Evolutionary conservation across 2,113 vertebrate genomes (phyloP), one percentile per base, ranked within the genome.

Genomic region (Tauraco erythrolophus): DNA sequence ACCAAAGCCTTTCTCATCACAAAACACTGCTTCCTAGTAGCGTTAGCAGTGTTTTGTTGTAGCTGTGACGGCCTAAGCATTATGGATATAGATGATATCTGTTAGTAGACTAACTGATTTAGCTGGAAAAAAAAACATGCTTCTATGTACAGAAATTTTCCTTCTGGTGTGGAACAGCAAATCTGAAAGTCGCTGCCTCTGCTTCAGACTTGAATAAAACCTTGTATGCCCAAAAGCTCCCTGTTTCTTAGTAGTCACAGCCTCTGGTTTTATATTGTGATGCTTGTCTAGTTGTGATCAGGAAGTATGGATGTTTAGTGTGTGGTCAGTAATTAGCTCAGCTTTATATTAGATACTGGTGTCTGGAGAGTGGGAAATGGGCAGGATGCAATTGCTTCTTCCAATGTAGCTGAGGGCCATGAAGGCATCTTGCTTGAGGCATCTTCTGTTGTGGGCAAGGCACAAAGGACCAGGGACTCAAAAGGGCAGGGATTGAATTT

Each of bases 161-260:
- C 18, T 72, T 77, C n/a, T 41, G 58, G 39, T 71, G 37, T 50
- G n/a, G 37, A 90, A 76, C 11, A 80, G n/a, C 27, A 50, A 77
- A 69, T 66, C 22, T 71, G 28, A 85, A 90, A 13, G 6, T 83
- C 64, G 8, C 27, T 1, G 1, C 3, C 0, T 61, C 27, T 77
- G 31, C n/a, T 62, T 77, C 41, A 53, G 48, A 27, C 16, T 80
- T 60, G 39, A 43, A 27, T 39, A 28, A 72, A 88, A 35, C 10
- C 30, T n/a, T 22, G 4, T 30, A 2, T 57, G 14, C 18, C 39
- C 0, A 0, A 16, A 69, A 66, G 13, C 19, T 48, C 16, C 2
- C 33, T 39, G 30, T 50, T 85, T 53, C 43, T 48, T 22, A 30
- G 25, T 4, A 62, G 58, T 21, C 30, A 15, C 12, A 56, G 48